Evolutionary conservation across 23 tunicate genomes (phyloP), one percentile per base, ranked within the genome.

Genomic region (Diplosoma virens): DNA sequence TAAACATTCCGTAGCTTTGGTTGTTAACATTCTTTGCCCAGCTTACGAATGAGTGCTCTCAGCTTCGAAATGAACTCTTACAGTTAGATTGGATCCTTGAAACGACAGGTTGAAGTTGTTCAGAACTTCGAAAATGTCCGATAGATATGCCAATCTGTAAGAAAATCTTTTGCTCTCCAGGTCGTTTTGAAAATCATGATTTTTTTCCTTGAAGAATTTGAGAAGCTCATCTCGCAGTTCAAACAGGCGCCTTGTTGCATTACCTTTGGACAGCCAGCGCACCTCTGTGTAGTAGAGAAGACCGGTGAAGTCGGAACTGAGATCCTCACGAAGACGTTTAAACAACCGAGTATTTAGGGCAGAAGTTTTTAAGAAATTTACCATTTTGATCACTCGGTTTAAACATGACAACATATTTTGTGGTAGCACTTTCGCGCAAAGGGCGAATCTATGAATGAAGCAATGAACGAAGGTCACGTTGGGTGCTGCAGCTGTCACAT

Each of bases 151-250:
- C 84, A 81, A 55, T 26, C 86, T 81, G 25, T 32, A 22, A 63
- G 69, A 34, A 80, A 80, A 80, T 29, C 48, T 67, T 75, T 80
- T 37, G 67, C 66, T 53, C 45, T 68, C 84, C 66, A 80, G 25
- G 73, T 68, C 41, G 33, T 24, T 80, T 69, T 58, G 56, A 56
- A 81, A 81, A 81, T 81, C 86, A 25, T 81, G 79, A 81, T 81
- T 41, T 65, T 81, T 71, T n/a, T 71, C 61, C 79, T 37, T 55
- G 69, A 56, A 81, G 75, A 81, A 72, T 71, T 37, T 35, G 30
- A 81, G 79, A 33, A 81, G 79, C 22, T 81, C 90, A 53, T 84
- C 83, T 23, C 90, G 68, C 83, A 84, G 71, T 84, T 84, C 78
- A 64, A 81, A 71, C 78, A 81, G 79, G 75, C 70, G 79, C 78